phyloP scores from a whole-genome alignment of 1,140 invertebrate genomes.

The Spodoptera frugiperda region DNA sequence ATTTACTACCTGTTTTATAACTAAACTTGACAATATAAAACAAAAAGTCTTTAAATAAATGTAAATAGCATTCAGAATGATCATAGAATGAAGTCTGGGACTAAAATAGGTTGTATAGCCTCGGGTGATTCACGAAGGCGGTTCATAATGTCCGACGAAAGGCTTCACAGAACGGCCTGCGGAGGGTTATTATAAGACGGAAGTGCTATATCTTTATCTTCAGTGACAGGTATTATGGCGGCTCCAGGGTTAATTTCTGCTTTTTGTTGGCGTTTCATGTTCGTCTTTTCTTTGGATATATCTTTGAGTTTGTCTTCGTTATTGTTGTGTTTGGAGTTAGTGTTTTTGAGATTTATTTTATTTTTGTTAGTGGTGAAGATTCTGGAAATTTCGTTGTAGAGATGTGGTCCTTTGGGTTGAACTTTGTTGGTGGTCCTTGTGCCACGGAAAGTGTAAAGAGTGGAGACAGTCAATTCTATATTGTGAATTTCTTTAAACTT shows the following conservation, averaged over 20 bases:
- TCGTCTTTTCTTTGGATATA: not conserved
- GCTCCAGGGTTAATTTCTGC: not conserved
- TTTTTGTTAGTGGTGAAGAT: not conserved
- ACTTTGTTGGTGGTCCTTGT: no score
- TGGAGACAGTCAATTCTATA: no score
- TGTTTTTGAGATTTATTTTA: not conserved
- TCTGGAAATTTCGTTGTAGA: no score
- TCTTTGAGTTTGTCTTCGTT: not conserved
- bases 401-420: no score
- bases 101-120: not conserved
- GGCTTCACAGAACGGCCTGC: constrained; percentile 12
- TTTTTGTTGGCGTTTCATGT: not conserved
- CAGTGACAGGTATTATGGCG: constrained; percentile 39
- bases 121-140: constrained; percentile 18
- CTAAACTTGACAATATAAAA: no score
- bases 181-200: constrained; percentile 38
- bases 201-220: constrained; percentile 44
- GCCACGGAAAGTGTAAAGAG: no score
- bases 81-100: not conserved
- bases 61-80: not conserved
- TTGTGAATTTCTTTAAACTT: no score
- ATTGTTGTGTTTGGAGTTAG: not conserved
- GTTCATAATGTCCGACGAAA: constrained; percentile 13
- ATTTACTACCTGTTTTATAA: no score
- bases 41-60: not conserved